phyloP scores from a whole-genome alignment of 2,113 vertebrate genomes.

The Solea solea region DNA sequence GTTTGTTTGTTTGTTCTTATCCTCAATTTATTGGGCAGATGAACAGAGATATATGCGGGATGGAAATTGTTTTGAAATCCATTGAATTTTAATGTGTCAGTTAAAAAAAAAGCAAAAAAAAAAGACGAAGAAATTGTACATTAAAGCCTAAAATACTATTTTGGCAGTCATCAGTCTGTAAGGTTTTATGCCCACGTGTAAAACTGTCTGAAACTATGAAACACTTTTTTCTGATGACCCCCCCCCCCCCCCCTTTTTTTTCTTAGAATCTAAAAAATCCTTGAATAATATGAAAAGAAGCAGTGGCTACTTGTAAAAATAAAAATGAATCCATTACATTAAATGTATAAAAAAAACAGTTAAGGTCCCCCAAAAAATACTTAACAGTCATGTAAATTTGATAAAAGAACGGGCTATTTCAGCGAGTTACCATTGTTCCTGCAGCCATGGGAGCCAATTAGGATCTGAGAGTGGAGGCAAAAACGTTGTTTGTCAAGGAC shows the following conservation, averaged over 20 bases:
- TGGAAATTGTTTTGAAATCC: conserved; percentile 67
- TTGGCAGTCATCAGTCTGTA: conserved; percentile 64
- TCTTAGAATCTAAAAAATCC: neutral
- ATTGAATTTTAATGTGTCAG: conserved; percentile 68
- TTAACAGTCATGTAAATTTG: neutral
- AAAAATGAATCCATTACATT: neutral
- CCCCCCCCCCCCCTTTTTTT: neutral
- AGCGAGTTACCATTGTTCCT: neutral
- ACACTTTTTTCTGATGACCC: neutral
- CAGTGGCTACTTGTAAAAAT: too few relatives aligned
- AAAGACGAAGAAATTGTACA: conserved; percentile 39
- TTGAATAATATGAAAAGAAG: too few relatives aligned
- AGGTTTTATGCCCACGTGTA: conserved; percentile 61
- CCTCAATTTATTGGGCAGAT: conserved; percentile 48
- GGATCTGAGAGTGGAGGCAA: neutral
- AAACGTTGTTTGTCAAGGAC: neutral
- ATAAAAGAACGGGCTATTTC: neutral
- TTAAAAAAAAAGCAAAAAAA: conserved; percentile 7
- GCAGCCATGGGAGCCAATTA: neutral
- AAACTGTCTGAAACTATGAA: conserved; percentile 11
- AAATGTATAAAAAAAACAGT: neutral
- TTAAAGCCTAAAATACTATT: conserved; percentile 72
- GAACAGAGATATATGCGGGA: conserved; percentile 54
- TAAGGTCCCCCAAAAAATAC: neutral
- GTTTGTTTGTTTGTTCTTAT: conserved; percentile 31